These are phyloP conservation scores for Camponotus vicinus DNA, from an alignment of 1,140 invertebrate genomes.

Conservation along the genomic window DNA sequence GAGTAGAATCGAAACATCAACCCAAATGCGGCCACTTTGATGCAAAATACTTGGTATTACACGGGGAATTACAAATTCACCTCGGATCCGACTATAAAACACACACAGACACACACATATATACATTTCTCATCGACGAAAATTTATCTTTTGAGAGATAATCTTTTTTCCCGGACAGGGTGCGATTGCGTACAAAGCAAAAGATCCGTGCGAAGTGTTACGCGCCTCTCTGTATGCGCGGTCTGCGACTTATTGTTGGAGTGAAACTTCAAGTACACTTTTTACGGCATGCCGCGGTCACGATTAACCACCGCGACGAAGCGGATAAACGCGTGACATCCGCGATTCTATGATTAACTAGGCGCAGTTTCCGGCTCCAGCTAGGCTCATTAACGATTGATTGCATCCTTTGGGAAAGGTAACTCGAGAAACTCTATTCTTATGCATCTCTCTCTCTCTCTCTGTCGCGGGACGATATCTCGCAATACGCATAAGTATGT, in stretches of 20 bases:
- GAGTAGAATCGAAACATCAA: conserved; percentile 1
- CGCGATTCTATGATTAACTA: conserved; percentile 60
- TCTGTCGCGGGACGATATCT: conserved; percentile 3
- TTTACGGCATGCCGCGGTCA: conserved; percentile 31
- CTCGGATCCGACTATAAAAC: background rate
- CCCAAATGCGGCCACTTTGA: conserved; percentile 6
- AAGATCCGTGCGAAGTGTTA: conserved; percentile 41
- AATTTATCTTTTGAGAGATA: background rate
- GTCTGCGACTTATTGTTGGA: conserved; percentile 2
- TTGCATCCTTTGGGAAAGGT: conserved; percentile 57
- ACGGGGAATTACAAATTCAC: background rate
- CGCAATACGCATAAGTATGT: conserved; percentile 26
- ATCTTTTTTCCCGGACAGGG: background rate
- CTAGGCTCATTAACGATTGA: conserved; percentile 55
- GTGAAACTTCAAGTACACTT: conserved; percentile 47
- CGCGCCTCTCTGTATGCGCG: background rate
- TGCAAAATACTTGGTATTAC: background rate
- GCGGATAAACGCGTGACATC: conserved; percentile 60
- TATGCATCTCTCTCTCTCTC: background rate
- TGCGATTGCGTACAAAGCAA: background rate
- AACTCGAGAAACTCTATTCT: conserved; percentile 43
- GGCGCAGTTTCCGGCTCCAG: conserved; percentile 54
- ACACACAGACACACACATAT: too few species aligned
- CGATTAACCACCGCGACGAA: conserved; percentile 56
- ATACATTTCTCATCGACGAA: background rate